Evolutionary conservation across 2,888 invertebrate species (phyloP).

Genomic region (Keiferia lycopersicella): DNA sequence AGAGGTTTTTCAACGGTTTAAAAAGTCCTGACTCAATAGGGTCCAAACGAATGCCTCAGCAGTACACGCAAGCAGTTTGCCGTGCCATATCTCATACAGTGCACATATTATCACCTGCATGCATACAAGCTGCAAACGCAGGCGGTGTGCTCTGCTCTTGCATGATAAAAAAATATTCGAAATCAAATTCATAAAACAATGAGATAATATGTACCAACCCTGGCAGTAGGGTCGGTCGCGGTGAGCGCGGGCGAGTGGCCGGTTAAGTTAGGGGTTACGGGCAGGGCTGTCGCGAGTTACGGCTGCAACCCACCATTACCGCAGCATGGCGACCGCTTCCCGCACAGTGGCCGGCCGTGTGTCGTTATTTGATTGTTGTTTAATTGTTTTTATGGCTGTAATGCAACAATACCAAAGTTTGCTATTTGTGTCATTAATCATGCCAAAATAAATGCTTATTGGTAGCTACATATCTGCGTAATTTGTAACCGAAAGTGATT

Average conservation of each 20-base stretch:
- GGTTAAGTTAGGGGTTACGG: constrained; percentile 55
- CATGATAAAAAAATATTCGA: background rate
- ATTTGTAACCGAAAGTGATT: background rate
- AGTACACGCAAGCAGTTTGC: too few species aligned
- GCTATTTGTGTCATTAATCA: background rate
- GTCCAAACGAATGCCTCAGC: too few species aligned
- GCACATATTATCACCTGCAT: too few species aligned
- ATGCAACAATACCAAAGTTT: constrained; percentile 9
- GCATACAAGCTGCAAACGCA: too few species aligned
- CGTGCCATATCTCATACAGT: too few species aligned
- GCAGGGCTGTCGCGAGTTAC: constrained; percentile 58
- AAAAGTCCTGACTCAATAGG: too few species aligned
- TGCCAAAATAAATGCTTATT: constrained; percentile 1
- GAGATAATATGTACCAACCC: constrained; percentile 48
- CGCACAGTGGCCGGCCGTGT: constrained; percentile 40
- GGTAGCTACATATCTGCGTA: background rate
- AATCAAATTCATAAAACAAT: background rate
- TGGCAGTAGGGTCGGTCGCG: constrained; percentile 51
- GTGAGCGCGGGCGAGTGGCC: constrained; percentile 40
- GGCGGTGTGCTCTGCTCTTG: too few species aligned
- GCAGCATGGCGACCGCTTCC: constrained; percentile 35
- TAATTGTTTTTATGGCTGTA: constrained; percentile 60
- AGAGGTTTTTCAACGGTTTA: too few species aligned
- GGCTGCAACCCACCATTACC: constrained; percentile 61
- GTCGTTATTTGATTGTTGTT: constrained; percentile 49